phyloP scores from a whole-genome alignment of 64 coral and sea anemone genomes.

The Stichodactyla helianthus region DNA sequence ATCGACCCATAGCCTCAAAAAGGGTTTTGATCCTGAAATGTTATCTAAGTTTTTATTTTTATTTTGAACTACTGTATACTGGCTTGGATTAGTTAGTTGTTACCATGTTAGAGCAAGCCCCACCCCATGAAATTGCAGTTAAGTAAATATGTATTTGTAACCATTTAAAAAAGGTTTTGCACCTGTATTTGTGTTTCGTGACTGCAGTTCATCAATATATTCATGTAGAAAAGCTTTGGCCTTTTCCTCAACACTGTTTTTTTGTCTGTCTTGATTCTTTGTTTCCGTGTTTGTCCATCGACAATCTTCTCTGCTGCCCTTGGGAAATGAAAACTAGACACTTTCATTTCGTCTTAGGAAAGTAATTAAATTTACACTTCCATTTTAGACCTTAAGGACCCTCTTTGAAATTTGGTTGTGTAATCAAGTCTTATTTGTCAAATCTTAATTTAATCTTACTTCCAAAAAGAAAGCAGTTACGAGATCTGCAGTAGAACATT shows the following conservation, averaged over 20 bases:
- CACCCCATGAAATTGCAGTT: background rate
- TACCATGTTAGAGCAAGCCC: conserved; percentile 6
- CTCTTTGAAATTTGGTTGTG: no score
- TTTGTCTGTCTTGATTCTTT: conserved; percentile 6
- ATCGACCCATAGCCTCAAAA: no score
- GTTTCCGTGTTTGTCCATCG: conserved; percentile 18
- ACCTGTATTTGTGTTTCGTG: conserved; percentile 23
- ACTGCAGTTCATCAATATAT: conserved; percentile 29
- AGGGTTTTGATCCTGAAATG: no score
- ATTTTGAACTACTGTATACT: background rate
- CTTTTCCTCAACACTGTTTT: conserved; percentile 15
- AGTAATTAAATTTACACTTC: conserved; percentile 25
- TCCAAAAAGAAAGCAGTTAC: no score
- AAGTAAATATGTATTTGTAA: conserved; percentile 6
- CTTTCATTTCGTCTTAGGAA: conserved; percentile 8
- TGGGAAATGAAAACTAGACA: conserved; percentile 20
- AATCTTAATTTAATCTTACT: no score
- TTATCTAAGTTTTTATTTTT: background rate
- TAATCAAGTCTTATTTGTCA: no score
- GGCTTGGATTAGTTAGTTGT: background rate
- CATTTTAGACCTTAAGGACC: no score
- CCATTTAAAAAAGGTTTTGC: background rate
- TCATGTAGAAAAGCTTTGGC: conserved; percentile 20
- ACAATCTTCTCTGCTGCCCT: conserved; percentile 27
- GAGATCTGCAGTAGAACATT: background rate